These are phyloP conservation scores for Actinia tenebrosa DNA, from an alignment of 64 coral and sea anemone species.

Conservation along the genomic window DNA sequence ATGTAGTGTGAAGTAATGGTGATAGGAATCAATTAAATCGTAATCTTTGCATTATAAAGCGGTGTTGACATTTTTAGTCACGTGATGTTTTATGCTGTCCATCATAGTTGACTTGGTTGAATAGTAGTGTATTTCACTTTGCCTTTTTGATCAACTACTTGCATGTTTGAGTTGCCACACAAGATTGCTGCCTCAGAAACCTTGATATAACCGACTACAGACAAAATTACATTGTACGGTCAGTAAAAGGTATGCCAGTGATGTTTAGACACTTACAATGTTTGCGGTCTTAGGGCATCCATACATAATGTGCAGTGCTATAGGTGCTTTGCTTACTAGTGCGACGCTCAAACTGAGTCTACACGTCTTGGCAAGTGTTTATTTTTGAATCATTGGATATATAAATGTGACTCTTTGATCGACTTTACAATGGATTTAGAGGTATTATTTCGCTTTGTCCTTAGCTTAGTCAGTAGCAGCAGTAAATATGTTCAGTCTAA, in stretches of 20 bases:
- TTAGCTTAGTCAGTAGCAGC: background rate
- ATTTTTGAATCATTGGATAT: background rate
- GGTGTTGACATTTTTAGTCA: constrained; percentile 11
- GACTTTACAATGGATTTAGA: constrained; percentile 2
- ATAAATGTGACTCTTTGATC: constrained; percentile 12
- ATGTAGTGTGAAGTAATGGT: background rate
- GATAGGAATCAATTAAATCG: constrained; percentile 22
- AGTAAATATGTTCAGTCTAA: background rate
- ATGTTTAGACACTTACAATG: background rate
- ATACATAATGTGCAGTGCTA: background rate
- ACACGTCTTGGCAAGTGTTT: constrained; percentile 21
- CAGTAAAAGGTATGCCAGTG: constrained; percentile 1
- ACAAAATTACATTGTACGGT: background rate
- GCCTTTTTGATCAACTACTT: background rate
- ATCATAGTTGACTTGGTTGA: constrained; percentile 1
- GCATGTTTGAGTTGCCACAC: constrained; percentile 28
- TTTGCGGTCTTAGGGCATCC: background rate
- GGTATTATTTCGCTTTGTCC: constrained; percentile 10
- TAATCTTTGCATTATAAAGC: constrained; percentile 8
- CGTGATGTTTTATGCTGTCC: constrained; percentile 8
- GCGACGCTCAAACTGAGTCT: background rate
- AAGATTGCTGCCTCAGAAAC: background rate
- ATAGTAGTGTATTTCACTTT: constrained; percentile 6
- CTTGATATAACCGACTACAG: background rate
- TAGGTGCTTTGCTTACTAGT: background rate